Base-by-base conservation (phyloP, 2,888 invertebrate genomes). In the Exocentrus adspersus region DNA sequence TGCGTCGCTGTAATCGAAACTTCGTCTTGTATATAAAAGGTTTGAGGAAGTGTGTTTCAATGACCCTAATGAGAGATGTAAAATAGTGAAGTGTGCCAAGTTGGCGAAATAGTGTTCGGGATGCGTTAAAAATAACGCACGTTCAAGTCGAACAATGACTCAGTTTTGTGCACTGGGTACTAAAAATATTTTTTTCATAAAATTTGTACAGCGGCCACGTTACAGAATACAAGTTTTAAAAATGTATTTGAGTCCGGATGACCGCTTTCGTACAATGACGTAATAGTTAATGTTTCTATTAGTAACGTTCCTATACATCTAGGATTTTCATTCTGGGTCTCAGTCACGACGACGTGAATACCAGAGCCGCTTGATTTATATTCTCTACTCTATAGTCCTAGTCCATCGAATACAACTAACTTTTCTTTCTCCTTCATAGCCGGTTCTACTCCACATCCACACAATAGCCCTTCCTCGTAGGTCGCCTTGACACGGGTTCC, bases 1-100 rank as follows among this genome's bases (percentile, higher is more conserved):
- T 14, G 43, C 30, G 45, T 28, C 7, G 46, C 30, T 16, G 45
- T 57, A 45, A 57, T 30, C 30, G 19, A 20, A 1, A 12, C 46
- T 19, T 46, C 30, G 12, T 46, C 20, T 19, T 20, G 45, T 46
- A 5, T 46, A 12, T n/a, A 19, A 19, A 28, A 54, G 21, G 30
- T 1, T 30, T 57, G 24, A 61, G 59, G 54, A 54, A 64, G 54
- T 45, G 32, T 54, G 60, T 69, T 67, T 62, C 71, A 68, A 68
- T 73, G 73, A 73, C 73, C 73, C 70, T 73, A 73, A 73, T 73
- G 72, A 71, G 60, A 46, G 60, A 41, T 43, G 43, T 61, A 66
- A 65, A 67, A 67, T 67, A 65, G 42, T 65, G n/a, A 67, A 62
- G 59, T 65, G 60, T 70, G 72, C 72, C 71, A 70, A 65, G 69